Evolutionary conservation across 2,113 vertebrate species (phyloP), one percentile per base, ranked within the genome.

Genomic region (Lepus americanus): DNA sequence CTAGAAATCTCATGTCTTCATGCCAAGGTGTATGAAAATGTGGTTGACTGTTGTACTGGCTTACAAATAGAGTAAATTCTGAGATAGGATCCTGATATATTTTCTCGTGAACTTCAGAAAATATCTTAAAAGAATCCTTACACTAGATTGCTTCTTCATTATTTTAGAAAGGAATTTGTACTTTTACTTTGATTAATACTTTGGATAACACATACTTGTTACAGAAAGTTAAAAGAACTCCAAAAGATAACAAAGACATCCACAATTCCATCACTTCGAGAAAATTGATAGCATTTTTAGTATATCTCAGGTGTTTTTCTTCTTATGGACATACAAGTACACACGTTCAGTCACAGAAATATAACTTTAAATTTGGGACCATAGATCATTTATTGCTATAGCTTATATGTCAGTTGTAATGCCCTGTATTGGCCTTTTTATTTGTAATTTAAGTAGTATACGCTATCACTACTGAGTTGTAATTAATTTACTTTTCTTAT

Each of bases 31-130:
- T 69, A 22, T 33, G 61, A 85, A 77, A 36, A 36, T 67, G 20
- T 64, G 31, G 79, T 29, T 22, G 36, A 22, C 51, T 70, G 67
- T 74, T 20, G 86, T 86, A 39, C 55, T 91, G 79, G 20, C 14
- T 49, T 36, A 29, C 36, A 80, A 88, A 27, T 51, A 31, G 36
- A 23, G 17, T 67, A 19, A 96, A 77, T 83, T 73, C 16, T 83
- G 51, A 66, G 72, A 51, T 20, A 36, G 16, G 72, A 17, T 86
- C 9, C 49, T 36, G 25, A 63, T 61, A 10, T 84, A 77, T 70
- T 25, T 78, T 51, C 74, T 69, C 78, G 25, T 90, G 36, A 89
- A 90, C 7, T 92, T 89, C 33, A 84, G 31, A 12, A 77, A 87
- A 49, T 92, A 31, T 3, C 19, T 76, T 86, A 81, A 73, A 3